Percentiles rank a stretch among this genome's conserved stretches.
Conservation (phyloP, 2,113 vertebrate genomes). For the Caretta caretta region DNA sequence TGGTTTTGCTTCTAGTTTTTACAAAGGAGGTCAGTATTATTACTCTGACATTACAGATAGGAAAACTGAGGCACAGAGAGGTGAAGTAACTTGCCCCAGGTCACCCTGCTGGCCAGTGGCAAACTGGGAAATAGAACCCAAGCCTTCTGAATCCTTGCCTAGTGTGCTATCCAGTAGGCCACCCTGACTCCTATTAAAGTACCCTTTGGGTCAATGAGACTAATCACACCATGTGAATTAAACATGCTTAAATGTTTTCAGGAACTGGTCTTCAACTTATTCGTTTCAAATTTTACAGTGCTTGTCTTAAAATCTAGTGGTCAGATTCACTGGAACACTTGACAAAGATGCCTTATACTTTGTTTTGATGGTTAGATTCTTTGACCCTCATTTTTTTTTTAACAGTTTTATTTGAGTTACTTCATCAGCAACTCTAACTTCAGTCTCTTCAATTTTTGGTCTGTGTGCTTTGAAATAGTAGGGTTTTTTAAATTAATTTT, state of each 20-base stretch:
- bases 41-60: neutral
- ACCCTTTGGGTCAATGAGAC: accelerated
- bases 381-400: neutral
- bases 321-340: neutral
- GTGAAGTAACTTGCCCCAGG: neutral
- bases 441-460: neutral
- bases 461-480: neutral
- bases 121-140: neutral
- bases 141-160: neutral
- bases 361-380: neutral
- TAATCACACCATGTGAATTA: accelerated
- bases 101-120: neutral
- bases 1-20: no score
- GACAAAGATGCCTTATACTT: neutral
- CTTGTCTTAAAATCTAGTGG: neutral
- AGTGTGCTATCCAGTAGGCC: accelerated
- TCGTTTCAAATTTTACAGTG: neutral
- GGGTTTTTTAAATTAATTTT: neutral
- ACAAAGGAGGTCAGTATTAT: neutral
- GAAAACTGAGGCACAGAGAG: neutral
- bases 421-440: neutral
- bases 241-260: accelerated
- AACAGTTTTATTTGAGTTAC: neutral
- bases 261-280: neutral
- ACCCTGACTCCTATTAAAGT: accelerated